Evolutionary conservation across 2,888 invertebrate genomes (phyloP).

Genomic region (Parnassius orleans): DNA sequence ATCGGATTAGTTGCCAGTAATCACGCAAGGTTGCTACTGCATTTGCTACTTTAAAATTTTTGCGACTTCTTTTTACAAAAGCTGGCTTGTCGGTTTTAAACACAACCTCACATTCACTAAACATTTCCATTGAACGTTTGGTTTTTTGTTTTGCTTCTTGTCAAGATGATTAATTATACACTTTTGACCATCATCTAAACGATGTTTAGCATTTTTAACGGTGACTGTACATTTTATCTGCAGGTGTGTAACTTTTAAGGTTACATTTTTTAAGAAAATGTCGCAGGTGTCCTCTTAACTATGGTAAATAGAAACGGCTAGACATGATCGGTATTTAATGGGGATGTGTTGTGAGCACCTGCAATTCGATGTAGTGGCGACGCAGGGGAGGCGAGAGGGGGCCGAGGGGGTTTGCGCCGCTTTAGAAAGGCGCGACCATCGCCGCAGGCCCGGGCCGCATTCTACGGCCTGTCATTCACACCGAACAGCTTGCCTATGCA

Average conservation of each 20-base stretch:
- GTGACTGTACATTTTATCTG: slow-evolving; percentile 47
- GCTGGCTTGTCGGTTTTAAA: neutral
- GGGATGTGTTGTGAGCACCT: slow-evolving; percentile 77
- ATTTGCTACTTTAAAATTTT: slow-evolving; percentile 10
- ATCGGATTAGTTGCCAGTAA: slow-evolving; percentile 3
- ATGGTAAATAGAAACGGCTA: slow-evolving; percentile 75
- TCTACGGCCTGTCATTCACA: slow-evolving; percentile 81
- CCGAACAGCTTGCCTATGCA: slow-evolving; percentile 80
- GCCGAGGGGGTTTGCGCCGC: slow-evolving; percentile 69
- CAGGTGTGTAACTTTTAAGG: slow-evolving; percentile 66
- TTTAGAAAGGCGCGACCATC: slow-evolving; percentile 81
- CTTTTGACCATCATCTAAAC: slow-evolving; percentile 34
- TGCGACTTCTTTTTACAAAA: slow-evolving; percentile 7
- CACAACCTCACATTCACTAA: slow-evolving; percentile 17
- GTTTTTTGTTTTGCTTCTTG: slow-evolving; percentile 8
- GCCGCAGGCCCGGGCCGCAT: slow-evolving; percentile 79
- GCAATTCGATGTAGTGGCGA: slow-evolving; percentile 60
- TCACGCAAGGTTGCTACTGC: slow-evolving; percentile 13
- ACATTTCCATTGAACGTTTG: slow-evolving; percentile 13
- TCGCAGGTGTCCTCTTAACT: slow-evolving; percentile 70
- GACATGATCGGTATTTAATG: slow-evolving; percentile 79
- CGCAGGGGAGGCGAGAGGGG: slow-evolving; percentile 56
- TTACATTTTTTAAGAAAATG: slow-evolving; percentile 69
- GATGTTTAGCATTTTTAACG: slow-evolving; percentile 54
- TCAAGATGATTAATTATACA: slow-evolving; percentile 15